Conservation (phyloP, 1,140 invertebrate genomes). For the Eurosta solidaginis region DNA sequence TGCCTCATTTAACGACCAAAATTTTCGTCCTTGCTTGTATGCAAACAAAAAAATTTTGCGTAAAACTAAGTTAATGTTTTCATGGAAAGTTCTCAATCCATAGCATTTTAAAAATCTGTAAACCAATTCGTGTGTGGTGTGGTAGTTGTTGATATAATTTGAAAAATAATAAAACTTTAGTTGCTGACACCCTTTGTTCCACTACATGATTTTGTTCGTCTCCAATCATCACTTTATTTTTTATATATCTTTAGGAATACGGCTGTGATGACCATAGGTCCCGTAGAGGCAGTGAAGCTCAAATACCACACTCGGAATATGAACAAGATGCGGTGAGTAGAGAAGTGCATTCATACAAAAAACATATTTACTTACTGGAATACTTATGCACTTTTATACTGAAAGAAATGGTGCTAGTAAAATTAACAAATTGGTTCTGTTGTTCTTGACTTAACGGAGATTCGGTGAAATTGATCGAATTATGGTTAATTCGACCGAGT, state of each 20-base stretch:
- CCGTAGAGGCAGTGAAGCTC: slow-evolving; percentile 68
- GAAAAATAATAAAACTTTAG: not conserved
- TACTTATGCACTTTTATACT: not conserved
- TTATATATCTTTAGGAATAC: slow-evolving; percentile 59
- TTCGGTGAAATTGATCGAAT: too few relatives aligned
- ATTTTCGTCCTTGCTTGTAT: too few relatives aligned
- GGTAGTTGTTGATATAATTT: not conserved
- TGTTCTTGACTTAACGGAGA: too few relatives aligned
- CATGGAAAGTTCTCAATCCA: not conserved
- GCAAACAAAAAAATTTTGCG: too few relatives aligned
- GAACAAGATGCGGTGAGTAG: slow-evolving; percentile 71
- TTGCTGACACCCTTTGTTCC: slow-evolving; percentile 37
- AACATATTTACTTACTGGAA: not conserved
- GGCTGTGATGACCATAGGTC: slow-evolving; percentile 67
- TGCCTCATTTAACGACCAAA: too few relatives aligned
- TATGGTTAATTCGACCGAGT: too few relatives aligned
- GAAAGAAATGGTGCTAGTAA: too few relatives aligned
- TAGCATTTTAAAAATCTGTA: not conserved
- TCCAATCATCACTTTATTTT: slow-evolving; percentile 18
- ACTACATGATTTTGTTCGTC: slow-evolving; percentile 36
- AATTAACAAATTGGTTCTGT: too few relatives aligned
- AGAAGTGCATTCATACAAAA: slow-evolving; percentile 4
- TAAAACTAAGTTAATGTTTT: too few relatives aligned
- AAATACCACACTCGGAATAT: slow-evolving; percentile 69
- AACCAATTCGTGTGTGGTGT: not conserved